Base-by-base conservation (phyloP, 2,113 vertebrate genomes). In the Ictalurus furcatus region DNA sequence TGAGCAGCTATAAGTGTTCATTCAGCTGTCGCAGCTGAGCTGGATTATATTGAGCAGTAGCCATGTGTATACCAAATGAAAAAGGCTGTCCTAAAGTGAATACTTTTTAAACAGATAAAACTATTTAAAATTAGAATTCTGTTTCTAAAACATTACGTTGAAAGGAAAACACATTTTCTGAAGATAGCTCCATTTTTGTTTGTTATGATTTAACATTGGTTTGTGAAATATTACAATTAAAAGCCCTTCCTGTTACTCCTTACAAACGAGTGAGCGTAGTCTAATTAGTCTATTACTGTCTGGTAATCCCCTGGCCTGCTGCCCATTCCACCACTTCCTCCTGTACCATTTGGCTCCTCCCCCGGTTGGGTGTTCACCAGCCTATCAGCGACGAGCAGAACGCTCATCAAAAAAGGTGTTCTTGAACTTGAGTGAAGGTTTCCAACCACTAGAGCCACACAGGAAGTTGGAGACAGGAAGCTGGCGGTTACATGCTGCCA, bases 401-500 rank as follows among this genome's bases (percentile, higher is more conserved):
- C 58, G 58, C 56, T 82, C 67, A 84, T 63, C 44, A 84, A 78
- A 65, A 40, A 85, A 88, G 88, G 88, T 91, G 88, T 89, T 86
- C 58, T 76, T 48, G 58, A 85, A 84, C 14, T 80, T 85, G 19
- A 87, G 58, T 59, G 52, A 89, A 86, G 12, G 83, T 84, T 73
- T 56, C 85, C 86, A 85, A 88, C 90, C 88, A 67, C 86, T 87
- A 69, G 82, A 21, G 85, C 88, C 88, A 40, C 88, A 86, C 58
- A 79, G 88, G 86, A 91, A 91, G 88, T 88, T 59, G 63, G 88
- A 90, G 85, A 91, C 90, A 91, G 90, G 90, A 91, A 91, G 87
- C 58, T 34, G 59, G 71, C 54, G 83, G 85, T 87, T 69, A 73
- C 30, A n/a, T 85, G 76, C 85, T 83, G 86, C 78, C 90, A 90